Evolutionary conservation across 53 echinoderm and acorn worm genomes (phyloP), one percentile per base, ranked within the genome.

Genomic region (Henricia sp.): DNA sequence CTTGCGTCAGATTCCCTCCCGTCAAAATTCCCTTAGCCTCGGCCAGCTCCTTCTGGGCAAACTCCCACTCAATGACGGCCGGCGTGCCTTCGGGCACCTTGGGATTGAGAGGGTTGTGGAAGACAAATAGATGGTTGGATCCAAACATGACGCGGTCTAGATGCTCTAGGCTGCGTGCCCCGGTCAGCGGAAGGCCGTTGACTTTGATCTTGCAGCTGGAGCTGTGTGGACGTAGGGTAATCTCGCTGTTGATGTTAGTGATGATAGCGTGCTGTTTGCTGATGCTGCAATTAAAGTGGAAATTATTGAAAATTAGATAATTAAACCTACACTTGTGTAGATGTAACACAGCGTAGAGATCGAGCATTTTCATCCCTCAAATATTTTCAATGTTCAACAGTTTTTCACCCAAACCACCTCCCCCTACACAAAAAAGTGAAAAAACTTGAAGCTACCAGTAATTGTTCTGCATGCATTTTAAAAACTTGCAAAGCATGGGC

Each of bases 1-100:
- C 96, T 97, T 97, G 94, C 26, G 89, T 88, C 38, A 97, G 87
- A 27, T 92, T 85, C n/a, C 90, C 89, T 39, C 86, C 90, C 6
- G 99, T 77, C 44, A 88, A 90, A 64, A 94, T 90, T 3, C 99
- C 97, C 72, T 92, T 97, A 21, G 99, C 99, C 59, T 91, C 89
- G 4, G 99, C 99, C n/a, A 97, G 71, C 52, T 97, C 99, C 82
- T 92, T 97, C 87, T 97, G 99, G 30, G 94, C 94, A 84, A 97
- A 97, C 6, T 97, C 99, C 94, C 94, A 97, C 66, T 97, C 94
- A 0, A 97, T 76, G 17, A 33, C 82, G 19, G 74, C 30, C 3
- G 99, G 99, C 6, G 88, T 83, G 21, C 99, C 99, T 54, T 97
- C 94, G 16, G 88, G 66, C 6, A 82, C 70, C 50, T 84, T 50